Base-by-base conservation (phyloP, 2,797 vertebrate species). In the Cetoscarus ocellatus region DNA sequence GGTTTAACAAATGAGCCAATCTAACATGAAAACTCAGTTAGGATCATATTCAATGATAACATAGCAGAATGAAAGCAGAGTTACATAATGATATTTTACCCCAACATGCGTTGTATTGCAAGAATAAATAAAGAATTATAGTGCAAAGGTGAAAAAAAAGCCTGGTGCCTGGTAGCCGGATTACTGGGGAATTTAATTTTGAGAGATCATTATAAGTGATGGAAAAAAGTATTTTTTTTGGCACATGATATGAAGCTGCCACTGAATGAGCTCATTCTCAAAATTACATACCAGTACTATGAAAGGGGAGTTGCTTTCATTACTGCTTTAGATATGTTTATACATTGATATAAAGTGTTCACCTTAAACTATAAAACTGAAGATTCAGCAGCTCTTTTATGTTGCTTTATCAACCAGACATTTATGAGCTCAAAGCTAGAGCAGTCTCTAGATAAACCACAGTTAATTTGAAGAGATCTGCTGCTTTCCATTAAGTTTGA, bases 401-500 rank as follows among this genome's bases (percentile, higher is more conserved):
- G 76, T 64, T 75, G 40, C 53, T 55, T 36, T 34, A 42, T 47
- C 45, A 53, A 66, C 15, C 17, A 54, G 55, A 81, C 75, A 80
- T 89, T 81, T 88, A 88, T 70, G 67, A 82, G 75, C 50, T 66
- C 60, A 72, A 79, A 68, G 78, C 49, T 56, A 55, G 62, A 57
- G 74, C 27, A 85, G 72, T 75, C 57, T 74, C 48, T 14, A 11
- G 64, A 55, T 62, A 73, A 84, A 83, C 64, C 71, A 71, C 58
- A 67, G 78, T 63, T 81, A 76, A 65, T 77, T 70, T 75, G 76
- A 72, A 49, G 65, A 80, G 67, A 71, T 75, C 86, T 86, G 84
- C 89, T 91, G 90, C 86, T 92, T 92, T 86, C 71, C 68, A 91
- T 92, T 92, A 92, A 57, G 44, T 69, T 45, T 92, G 89, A 93